Base-by-base conservation (phyloP, 2,797 vertebrate genomes). In the Remorina albescens region DNA sequence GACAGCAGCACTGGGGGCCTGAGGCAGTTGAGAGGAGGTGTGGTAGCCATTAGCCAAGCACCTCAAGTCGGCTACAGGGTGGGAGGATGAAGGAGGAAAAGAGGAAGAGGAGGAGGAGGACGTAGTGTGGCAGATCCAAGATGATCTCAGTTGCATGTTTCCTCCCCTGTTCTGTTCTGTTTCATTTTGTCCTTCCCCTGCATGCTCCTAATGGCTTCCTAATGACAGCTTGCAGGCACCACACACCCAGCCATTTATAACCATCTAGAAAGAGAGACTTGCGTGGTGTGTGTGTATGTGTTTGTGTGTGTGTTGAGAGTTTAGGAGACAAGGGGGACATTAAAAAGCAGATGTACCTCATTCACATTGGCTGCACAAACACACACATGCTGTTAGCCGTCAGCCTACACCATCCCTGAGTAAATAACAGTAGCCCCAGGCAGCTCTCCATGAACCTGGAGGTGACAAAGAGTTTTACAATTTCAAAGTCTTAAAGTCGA, bases 141-240 rank as follows among this genome's bases (percentile, higher is more conserved):
- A 85, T 59, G 78, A 92, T 88, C 73, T 82, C 74, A 68, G 78
- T 77, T 79, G 86, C 81, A 71, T 66, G 87, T 87, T 90, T 89
- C 85, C 87, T 88, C 72, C 70, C 63, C 75, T 85, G 83, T 82
- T 88, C 80, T 78, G 78, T 87, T 89, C 51, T 2, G 36, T 84
- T 84, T 82, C 12, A 68, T 88, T 88, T 73, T 76, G 85, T 88
- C 88, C 82, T 85, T 81, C 86, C 84, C 81, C 86, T 80, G 81
- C 87, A 85, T 78, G 88, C 82, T 90, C 74, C 90, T 93, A 93
- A 93, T 92, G 92, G 89, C 75, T 91, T 92, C 85, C 90, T 93
- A 94, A 94, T 92, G 90, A 92, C 91, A 91, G 86, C 92, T 93
- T 89, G 85, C 89, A 93, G 92, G 92, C 92, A 90, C 68, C 82